Conservation (phyloP, 2,888 invertebrate species). For the Synanthedon myopaeformis region DNA sequence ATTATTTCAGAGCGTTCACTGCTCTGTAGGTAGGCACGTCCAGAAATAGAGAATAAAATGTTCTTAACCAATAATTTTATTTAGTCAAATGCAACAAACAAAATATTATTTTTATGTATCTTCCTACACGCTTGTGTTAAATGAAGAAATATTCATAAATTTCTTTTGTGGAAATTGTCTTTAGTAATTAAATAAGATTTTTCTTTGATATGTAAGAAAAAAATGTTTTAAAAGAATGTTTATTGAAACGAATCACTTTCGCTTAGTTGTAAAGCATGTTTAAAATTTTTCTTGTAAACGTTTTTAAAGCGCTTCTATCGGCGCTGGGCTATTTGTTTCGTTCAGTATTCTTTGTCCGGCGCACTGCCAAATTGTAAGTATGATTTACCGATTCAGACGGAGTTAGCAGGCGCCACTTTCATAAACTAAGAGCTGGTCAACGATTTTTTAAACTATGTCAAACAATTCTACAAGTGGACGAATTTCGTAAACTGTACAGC, state of each 20-base stretch:
- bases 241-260: neutral
- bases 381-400: conserved; percentile 44
- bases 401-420: conserved; percentile 8
- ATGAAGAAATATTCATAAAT: conserved; percentile 2
- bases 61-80: neutral
- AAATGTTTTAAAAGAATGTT: neutral
- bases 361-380: conserved; percentile 45
- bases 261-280: neutral
- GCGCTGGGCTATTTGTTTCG: conserved; percentile 8
- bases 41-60: neutral
- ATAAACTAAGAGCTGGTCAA: conserved; percentile 30
- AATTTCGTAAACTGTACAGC: neutral
- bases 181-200: neutral
- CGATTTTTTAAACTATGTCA: conserved; percentile 32
- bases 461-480: conserved; percentile 8
- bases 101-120: neutral
- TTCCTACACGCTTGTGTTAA: neutral
- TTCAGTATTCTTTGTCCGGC: conserved; percentile 29
- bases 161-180: neutral
- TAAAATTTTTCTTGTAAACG: neutral
- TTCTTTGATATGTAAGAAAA: neutral
- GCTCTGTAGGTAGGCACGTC: conserved; percentile 2
- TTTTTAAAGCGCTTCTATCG: neutral
- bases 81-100: neutral
- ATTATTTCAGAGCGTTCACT: conserved; percentile 24